Percentiles rank a stretch among this genome's conserved stretches.
These are phyloP conservation scores for Drosophila ezoana DNA, from an alignment of 2,888 invertebrate species.

Conservation along the genomic window DNA sequence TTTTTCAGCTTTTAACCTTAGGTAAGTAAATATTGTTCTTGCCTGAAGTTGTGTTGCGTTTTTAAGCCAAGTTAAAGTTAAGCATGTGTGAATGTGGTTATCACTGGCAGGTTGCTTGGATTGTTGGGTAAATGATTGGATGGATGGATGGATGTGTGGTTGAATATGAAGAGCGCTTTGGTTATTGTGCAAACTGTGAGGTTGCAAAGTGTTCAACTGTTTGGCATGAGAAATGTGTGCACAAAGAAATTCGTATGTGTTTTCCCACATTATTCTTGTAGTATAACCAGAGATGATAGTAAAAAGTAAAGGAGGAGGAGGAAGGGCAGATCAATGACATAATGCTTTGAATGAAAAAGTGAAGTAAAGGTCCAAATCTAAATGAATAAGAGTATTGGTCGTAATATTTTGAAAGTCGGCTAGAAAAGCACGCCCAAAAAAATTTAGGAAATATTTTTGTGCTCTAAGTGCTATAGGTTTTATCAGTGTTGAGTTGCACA, in stretches of 20 bases:
- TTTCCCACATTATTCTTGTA: not conserved
- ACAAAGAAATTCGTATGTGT: not conserved
- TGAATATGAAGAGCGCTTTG: not conserved
- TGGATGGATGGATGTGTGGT: not conserved
- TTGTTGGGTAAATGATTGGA: slow-evolving; percentile 15
- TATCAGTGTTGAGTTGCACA: too few relatives aligned
- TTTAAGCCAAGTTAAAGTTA: slow-evolving; percentile 12
- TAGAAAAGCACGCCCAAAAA: too few relatives aligned
- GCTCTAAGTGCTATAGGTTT: too few relatives aligned
- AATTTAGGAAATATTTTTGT: too few relatives aligned
- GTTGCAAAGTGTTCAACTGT: not conserved
- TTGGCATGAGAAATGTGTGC: not conserved
- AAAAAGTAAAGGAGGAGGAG: too few relatives aligned
- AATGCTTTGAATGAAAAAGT: too few relatives aligned
- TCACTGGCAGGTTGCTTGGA: not conserved
- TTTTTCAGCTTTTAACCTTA: slow-evolving; percentile 34
- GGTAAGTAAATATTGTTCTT: slow-evolving; percentile 28
- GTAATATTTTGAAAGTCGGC: too few relatives aligned
- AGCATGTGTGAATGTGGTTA: slow-evolving; percentile 18
- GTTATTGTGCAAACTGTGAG: slow-evolving; percentile 13
- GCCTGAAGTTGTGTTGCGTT: slow-evolving; percentile 4
- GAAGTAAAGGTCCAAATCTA: too few relatives aligned
- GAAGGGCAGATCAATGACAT: too few relatives aligned
- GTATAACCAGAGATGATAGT: too few relatives aligned
- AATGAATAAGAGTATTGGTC: too few relatives aligned